Evolutionary conservation across 64 coral and sea anemone species (phyloP).

Genomic region (Catalaphyllia jardinei): DNA sequence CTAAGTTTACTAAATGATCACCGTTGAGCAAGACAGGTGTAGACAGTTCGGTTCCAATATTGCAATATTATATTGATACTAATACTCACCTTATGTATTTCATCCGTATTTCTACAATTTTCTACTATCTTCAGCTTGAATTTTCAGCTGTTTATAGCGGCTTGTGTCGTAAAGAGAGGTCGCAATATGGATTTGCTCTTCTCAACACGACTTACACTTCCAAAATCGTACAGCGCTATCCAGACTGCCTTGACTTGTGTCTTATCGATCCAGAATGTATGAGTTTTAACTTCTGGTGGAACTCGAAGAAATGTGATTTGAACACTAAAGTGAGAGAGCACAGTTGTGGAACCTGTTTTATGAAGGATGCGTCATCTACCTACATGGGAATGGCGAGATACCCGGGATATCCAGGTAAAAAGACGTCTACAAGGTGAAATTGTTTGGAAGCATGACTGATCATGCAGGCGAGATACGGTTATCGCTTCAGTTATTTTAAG

Average conservation of each 20-base stretch:
- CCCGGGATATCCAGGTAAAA: neutral
- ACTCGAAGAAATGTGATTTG: neutral
- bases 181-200: neutral
- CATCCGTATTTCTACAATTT: neutral
- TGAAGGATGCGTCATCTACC: neutral
- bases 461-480: too few species aligned
- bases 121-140: neutral
- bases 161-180: neutral
- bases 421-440: neutral
- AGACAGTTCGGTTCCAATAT: too few species aligned
- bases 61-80: too few species aligned
- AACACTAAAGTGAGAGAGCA: neutral
- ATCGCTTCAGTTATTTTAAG: too few species aligned
- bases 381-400: constrained; percentile 13
- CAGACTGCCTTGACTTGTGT: neutral
- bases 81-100: neutral
- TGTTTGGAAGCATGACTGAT: too few species aligned
- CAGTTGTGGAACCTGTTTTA: neutral
- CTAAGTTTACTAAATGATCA: too few species aligned
- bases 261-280: neutral
- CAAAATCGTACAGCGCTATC: neutral
- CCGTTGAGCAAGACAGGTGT: too few species aligned
- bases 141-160: neutral
- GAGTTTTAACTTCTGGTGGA: constrained; percentile 18
- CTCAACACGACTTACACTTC: neutral